phyloP scores from a whole-genome alignment of 2,888 invertebrate genomes.

The Gari tellinella region DNA sequence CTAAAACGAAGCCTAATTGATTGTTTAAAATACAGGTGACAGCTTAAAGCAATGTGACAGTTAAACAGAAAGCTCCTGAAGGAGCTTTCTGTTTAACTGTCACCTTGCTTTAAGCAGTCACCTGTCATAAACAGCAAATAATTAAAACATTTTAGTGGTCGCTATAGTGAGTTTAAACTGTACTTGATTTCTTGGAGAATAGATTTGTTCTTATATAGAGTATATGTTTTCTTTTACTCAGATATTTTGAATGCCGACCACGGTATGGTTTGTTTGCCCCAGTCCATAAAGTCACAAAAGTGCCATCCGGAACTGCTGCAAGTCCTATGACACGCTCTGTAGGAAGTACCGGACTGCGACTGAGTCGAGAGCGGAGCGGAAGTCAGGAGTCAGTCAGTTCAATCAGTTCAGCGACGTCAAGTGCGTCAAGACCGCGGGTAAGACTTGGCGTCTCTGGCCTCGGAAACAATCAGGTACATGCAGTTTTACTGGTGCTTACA shows the following conservation, averaged over 20 bases:
- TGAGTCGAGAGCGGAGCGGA: conserved; percentile 85
- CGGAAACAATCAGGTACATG: conserved; percentile 79
- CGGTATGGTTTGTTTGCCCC: conserved; percentile 97
- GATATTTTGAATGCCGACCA: conserved; percentile 97
- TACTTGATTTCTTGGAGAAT: too few species aligned
- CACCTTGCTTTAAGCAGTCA: too few species aligned
- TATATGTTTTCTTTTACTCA: conserved; percentile 59
- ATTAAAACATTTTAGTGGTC: too few species aligned
- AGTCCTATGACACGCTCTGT: conserved; percentile 70
- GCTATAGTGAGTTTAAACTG: too few species aligned
- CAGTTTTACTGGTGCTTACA: conserved; percentile 60
- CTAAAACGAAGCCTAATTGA: too few species aligned
- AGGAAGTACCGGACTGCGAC: conserved; percentile 70
- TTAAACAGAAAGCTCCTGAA: too few species aligned
- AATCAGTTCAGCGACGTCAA: conserved; percentile 87
- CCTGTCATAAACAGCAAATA: too few species aligned
- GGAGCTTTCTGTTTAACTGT: too few species aligned
- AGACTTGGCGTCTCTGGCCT: conserved; percentile 89
- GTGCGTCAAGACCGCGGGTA: conserved; percentile 87
- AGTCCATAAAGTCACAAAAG: conserved; percentile 93
- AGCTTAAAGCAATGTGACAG: too few species aligned
- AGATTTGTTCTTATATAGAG: too few species aligned
- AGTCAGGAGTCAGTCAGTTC: conserved; percentile 94
- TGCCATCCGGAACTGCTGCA: conserved; percentile 81
- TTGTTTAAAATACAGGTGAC: too few species aligned